A percentile compares a stretch with the other conserved stretches of the same genome.
phyloP scores from a whole-genome alignment of 1,140 invertebrate species.

The Drosophila sturtevanti region DNA sequence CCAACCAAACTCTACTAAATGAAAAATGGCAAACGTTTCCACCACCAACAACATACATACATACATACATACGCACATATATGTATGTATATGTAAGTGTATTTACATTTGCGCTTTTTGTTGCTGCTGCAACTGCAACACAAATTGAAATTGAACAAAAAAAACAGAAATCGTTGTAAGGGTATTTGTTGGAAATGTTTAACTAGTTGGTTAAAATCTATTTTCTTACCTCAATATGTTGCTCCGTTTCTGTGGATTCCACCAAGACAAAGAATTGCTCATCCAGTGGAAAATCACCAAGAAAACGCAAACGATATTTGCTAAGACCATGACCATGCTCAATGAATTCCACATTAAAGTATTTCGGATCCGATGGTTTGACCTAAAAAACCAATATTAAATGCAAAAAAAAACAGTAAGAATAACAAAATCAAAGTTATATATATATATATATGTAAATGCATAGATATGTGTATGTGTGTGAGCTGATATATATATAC shows the following conservation, averaged over 20 bases:
- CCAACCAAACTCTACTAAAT: slow-evolving; percentile 7
- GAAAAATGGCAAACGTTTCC: slow-evolving; percentile 41
- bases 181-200: not conserved
- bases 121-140: not conserved
- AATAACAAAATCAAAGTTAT: not conserved
- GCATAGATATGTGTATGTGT: too few relatives aligned
- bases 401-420: slow-evolving; percentile 4
- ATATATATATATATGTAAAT: not conserved
- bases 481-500: not conserved
- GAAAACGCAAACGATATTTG: slow-evolving; percentile 58
- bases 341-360: slow-evolving; percentile 52
- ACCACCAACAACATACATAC: not conserved
- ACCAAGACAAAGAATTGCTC: slow-evolving; percentile 49
- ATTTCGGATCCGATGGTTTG: slow-evolving; percentile 52
- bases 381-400: slow-evolving; percentile 38
- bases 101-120: slow-evolving; percentile 62
- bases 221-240: slow-evolving; percentile 51
- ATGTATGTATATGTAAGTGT: too few relatives aligned
- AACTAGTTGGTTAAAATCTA: not conserved
- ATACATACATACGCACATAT: slow-evolving; percentile 25
- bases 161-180: not conserved
- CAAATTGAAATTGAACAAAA: slow-evolving; percentile 46
- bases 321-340: slow-evolving; percentile 58
- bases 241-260: slow-evolving; percentile 56
- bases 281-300: slow-evolving; percentile 49